Base-by-base conservation (phyloP, 2,888 invertebrate species). In the Xanthorhoe designata region DNA sequence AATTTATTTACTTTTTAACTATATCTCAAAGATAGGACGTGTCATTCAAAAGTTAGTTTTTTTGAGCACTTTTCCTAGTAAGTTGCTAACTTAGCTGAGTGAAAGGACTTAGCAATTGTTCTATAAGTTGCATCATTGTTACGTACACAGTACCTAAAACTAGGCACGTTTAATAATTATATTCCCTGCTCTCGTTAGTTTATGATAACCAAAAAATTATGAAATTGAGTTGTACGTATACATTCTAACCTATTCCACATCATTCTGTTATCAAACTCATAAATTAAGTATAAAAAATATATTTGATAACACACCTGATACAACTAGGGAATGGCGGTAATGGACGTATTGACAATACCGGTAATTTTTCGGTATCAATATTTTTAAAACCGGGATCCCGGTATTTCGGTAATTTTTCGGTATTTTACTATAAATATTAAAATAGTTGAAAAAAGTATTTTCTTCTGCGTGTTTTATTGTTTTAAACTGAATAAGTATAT, bases 51-150 rank as follows among this genome's bases (percentile, higher is more conserved):
- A 51, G 29, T 17, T 49, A 24, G 2, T n/a, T 47, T 19, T 52
- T 0, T 19, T 8, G 13, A 55, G 24, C 10, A 19, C 7, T 24
- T 9, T 49, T 9, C 60, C 18, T 60, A 73, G 69, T 78, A 81
- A 67, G 73, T 75, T 76, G 68, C 8, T 57, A 47, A 65, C 56
- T 13, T 45, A 17, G 29, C 15, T 6, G 63, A 71, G 86, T 84
- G 86, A 88, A 87, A 86, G 86, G 78, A 73, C 62, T 67, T 55
- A 68, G 77, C 73, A 78, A 83, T 79, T 78, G 69, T 82, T 75
- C 64, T 60, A 61, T 59, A 65, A 66, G 69, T 84, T 86, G 78
- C 83, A 75, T 85, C 84, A 83, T 70, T 45, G 19, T 65, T 57
- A 60, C 58, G 45, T 58, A 17, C 42, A 8, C 8, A 35, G 19